Conservation (phyloP, 2,797 vertebrate species). For the Enteromius trimaculatus region DNA sequence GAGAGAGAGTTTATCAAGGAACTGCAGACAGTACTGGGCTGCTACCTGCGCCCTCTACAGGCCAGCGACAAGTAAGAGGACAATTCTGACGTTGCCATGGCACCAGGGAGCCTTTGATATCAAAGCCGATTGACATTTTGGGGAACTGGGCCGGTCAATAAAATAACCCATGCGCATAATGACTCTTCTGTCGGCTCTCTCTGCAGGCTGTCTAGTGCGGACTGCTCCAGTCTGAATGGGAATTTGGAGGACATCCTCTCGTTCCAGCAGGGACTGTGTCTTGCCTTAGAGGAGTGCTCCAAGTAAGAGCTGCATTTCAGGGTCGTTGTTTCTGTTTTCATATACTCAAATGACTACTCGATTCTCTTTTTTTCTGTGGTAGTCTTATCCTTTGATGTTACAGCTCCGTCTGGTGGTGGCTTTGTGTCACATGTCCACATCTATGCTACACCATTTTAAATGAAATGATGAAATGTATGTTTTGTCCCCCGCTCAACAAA, state of each 20-base stretch:
- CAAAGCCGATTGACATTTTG: conserved; percentile 13
- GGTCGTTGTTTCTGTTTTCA: neutral
- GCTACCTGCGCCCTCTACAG: conserved; percentile 92
- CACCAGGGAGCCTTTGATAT: conserved; percentile 1
- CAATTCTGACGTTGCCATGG: neutral
- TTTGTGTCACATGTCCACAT: neutral
- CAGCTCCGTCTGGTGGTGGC: conserved; percentile 26
- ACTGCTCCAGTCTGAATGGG: conserved; percentile 85
- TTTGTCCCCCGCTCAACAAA: neutral
- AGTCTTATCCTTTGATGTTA: neutral
- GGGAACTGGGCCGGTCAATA: conserved; percentile 22
- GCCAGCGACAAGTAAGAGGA: conserved; percentile 91
- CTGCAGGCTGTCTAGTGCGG: conserved; percentile 82
- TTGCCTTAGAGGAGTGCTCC: conserved; percentile 90
- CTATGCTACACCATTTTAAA: neutral
- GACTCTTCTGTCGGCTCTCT: conserved; percentile 19
- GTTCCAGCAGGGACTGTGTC: conserved; percentile 92
- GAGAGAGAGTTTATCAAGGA: conserved; percentile 97
- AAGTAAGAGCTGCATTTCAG: conserved; percentile 81
- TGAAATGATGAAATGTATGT: neutral
- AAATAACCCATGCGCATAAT: conserved; percentile 14
- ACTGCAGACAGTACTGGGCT: conserved; percentile 87
- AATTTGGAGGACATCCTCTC: conserved; percentile 93
- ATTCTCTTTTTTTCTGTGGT: neutral
- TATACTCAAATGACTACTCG: neutral